phyloP scores from a whole-genome alignment of 2,797 vertebrate species.

The Eulemur rubriventer region DNA sequence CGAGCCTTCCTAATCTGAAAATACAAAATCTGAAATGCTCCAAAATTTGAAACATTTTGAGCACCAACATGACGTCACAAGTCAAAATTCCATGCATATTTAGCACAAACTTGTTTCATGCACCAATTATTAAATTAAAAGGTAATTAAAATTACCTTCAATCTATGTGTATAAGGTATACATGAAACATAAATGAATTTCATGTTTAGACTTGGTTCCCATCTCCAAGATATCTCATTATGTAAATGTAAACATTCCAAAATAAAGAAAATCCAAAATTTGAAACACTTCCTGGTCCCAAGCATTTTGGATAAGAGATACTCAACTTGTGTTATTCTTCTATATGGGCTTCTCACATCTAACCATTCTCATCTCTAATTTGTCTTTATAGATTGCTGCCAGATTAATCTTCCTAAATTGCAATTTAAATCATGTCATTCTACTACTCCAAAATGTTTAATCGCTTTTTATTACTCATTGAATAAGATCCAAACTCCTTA shows the following conservation, averaged over 20 bases:
- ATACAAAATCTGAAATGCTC: background rate
- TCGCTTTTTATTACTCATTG: conserved; percentile 70
- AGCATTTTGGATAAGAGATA: background rate
- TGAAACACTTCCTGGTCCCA: background rate
- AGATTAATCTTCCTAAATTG: conserved; percentile 68
- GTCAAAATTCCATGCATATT: background rate
- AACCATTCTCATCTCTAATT: conserved; percentile 36
- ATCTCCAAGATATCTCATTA: background rate
- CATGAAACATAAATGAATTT: background rate
- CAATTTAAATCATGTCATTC: conserved; percentile 67
- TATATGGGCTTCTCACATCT: background rate
- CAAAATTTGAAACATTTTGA: background rate
- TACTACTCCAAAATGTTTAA: conserved; percentile 67
- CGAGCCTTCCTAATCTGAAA: background rate
- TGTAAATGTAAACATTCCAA: background rate
- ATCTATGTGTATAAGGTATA: background rate
- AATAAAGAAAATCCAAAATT: background rate
- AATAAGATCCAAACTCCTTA: conserved; percentile 70
- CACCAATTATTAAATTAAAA: background rate
- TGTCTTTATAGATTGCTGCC: conserved; percentile 20
- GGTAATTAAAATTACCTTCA: background rate
- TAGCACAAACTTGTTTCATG: background rate
- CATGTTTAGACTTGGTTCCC: background rate
- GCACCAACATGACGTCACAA: background rate
- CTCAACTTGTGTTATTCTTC: background rate